These are phyloP conservation scores for Plagodis dolabraria DNA, from an alignment of 2,888 invertebrate species.

Conservation along the genomic window DNA sequence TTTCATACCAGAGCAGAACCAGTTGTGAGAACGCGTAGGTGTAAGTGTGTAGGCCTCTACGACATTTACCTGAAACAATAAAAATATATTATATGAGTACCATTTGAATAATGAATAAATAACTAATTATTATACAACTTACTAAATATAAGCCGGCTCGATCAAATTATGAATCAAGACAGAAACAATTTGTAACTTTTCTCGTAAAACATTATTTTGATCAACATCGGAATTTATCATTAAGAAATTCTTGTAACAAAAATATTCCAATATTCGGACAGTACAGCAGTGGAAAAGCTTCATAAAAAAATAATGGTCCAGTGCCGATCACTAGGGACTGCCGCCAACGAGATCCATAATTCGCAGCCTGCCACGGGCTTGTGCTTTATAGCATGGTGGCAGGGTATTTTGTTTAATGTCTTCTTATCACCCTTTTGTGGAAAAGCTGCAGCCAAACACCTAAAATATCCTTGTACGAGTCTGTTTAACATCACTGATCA, in stretches of 20 bases:
- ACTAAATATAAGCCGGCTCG: not conserved
- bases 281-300: slow-evolving; percentile 31
- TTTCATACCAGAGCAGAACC: not conserved
- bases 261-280: slow-evolving; percentile 44
- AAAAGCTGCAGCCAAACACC: no score
- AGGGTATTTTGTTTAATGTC: no score
- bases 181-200: not conserved
- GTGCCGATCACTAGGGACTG: slow-evolving; percentile 2
- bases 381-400: no score
- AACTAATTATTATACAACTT: no score
- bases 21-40: no score
- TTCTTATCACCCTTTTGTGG: no score
- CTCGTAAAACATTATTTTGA: slow-evolving; percentile 39
- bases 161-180: not conserved
- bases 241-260: slow-evolving; percentile 52
- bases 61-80: slow-evolving; percentile 51
- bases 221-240: slow-evolving; percentile 55
- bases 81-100: not conserved
- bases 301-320: slow-evolving; percentile 18
- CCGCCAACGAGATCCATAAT: not conserved
- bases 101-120: not conserved
- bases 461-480: no score
- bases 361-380: no score
- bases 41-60: no score
- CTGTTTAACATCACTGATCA: no score